Evolutionary conservation across 2,888 invertebrate genomes (phyloP).

Genomic region (Mythimna loreyi): DNA sequence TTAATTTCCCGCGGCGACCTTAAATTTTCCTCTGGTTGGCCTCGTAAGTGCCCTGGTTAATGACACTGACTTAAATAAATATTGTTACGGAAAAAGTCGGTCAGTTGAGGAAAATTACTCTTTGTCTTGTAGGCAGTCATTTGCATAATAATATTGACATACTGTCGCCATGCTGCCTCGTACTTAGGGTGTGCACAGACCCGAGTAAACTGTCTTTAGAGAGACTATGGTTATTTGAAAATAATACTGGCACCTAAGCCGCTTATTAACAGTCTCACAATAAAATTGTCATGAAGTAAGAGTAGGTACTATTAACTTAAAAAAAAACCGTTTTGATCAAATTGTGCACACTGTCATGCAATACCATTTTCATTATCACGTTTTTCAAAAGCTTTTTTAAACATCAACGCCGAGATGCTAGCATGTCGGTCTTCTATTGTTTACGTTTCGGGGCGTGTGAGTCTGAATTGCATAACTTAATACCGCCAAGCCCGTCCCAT

Average conservation of each 20-base stretch:
- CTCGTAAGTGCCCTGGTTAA: conserved; percentile 43
- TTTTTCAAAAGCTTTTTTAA: too few relatives aligned
- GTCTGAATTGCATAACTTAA: too few relatives aligned
- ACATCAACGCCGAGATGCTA: too few relatives aligned
- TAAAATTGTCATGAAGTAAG: too few relatives aligned
- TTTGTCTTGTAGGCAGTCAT: conserved; percentile 26
- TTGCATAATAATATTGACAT: conserved; percentile 34
- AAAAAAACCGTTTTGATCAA: too few relatives aligned
- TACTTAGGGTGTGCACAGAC: conserved; percentile 28
- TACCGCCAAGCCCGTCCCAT: too few relatives aligned
- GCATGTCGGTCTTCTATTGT: too few relatives aligned
- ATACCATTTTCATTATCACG: not conserved
- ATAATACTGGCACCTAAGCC: not conserved
- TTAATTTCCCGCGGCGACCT: conserved; percentile 57
- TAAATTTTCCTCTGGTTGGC: conserved; percentile 51
- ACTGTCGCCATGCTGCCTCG: conserved; percentile 6
- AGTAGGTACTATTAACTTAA: too few relatives aligned
- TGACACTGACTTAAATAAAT: conserved; percentile 37
- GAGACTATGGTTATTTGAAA: not conserved
- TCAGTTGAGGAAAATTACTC: conserved; percentile 35
- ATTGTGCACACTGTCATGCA: not conserved
- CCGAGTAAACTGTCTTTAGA: not conserved
- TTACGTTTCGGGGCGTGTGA: too few relatives aligned
- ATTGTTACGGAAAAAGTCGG: conserved; percentile 46
- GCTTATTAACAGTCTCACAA: too few relatives aligned